These are phyloP conservation scores for Zaprionus kolodkinae DNA, from an alignment of 1,140 invertebrate genomes.

Conservation along the genomic window DNA sequence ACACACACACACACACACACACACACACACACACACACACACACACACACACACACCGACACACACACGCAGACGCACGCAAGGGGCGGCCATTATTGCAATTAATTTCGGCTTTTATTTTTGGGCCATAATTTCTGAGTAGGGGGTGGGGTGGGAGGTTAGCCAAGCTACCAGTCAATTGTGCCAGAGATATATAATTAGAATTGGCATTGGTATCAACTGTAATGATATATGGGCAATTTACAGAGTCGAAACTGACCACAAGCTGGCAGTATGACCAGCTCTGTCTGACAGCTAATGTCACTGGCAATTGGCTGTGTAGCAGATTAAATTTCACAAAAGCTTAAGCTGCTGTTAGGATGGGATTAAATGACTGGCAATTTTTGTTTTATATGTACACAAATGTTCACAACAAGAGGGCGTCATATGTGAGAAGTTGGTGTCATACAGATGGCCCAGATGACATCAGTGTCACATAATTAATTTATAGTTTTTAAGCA, in stretches of 20 bases:
- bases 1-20: neutral
- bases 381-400: neutral
- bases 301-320: neutral
- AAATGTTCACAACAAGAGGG: no score
- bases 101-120: slow-evolving; percentile 59
- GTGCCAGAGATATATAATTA: slow-evolving; percentile 40
- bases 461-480: no score
- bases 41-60: neutral
- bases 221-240: slow-evolving; percentile 43
- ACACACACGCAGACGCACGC: neutral
- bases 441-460: no score
- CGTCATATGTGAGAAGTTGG: no score
- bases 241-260: slow-evolving; percentile 8
- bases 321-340: neutral
- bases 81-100: slow-evolving; percentile 21
- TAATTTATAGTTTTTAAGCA: no score
- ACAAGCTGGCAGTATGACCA: neutral
- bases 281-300: slow-evolving; percentile 1
- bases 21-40: neutral
- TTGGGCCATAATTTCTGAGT: slow-evolving; percentile 31
- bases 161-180: no score
- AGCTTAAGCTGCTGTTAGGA: neutral
- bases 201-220: slow-evolving; percentile 31
- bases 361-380: neutral
- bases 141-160: no score